Conservation (phyloP, 1,140 invertebrate genomes). For the Drosophila truncata region DNA sequence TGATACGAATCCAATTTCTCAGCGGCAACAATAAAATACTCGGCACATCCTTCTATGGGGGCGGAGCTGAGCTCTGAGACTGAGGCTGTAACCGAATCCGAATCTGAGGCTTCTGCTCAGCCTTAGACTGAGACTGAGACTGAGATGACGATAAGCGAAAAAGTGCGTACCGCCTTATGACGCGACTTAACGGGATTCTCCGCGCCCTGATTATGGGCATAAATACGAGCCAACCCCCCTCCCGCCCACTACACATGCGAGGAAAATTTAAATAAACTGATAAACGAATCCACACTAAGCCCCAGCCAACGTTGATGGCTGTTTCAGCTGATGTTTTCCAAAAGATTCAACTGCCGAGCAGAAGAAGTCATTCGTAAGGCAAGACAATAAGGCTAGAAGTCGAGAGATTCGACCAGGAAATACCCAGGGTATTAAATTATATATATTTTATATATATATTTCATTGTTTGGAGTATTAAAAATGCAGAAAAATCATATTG, state of each 20-base stretch:
- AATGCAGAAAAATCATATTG: neutral
- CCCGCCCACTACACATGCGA: slow-evolving; percentile 5
- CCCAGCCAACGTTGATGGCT: slow-evolving; percentile 49
- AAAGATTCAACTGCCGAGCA: slow-evolving; percentile 32
- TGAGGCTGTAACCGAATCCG: slow-evolving; percentile 22
- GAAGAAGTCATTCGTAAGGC: slow-evolving; percentile 30
- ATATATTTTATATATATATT: neutral
- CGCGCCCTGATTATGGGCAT: slow-evolving; percentile 76
- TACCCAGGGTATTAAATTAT: neutral
- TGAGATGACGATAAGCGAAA: slow-evolving; percentile 71
- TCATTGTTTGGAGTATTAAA: too few species aligned
- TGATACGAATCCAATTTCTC: slow-evolving; percentile 84
- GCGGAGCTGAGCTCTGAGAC: slow-evolving; percentile 38
- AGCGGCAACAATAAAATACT: slow-evolving; percentile 70
- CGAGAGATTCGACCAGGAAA: neutral
- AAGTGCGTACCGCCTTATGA: slow-evolving; percentile 79
- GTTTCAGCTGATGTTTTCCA: slow-evolving; percentile 17
- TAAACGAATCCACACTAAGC: slow-evolving; percentile 74
- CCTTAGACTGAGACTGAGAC: neutral
- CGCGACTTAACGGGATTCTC: slow-evolving; percentile 79
- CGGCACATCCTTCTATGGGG: slow-evolving; percentile 19
- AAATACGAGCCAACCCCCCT: slow-evolving; percentile 57
- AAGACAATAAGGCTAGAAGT: neutral
- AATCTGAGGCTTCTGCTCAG: slow-evolving; percentile 11
- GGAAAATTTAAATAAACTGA: slow-evolving; percentile 75